A percentile compares a stretch with the other conserved stretches of the same genome.
Conservation (phyloP, 2,888 invertebrate genomes). For the Orchesellides sinensis region DNA sequence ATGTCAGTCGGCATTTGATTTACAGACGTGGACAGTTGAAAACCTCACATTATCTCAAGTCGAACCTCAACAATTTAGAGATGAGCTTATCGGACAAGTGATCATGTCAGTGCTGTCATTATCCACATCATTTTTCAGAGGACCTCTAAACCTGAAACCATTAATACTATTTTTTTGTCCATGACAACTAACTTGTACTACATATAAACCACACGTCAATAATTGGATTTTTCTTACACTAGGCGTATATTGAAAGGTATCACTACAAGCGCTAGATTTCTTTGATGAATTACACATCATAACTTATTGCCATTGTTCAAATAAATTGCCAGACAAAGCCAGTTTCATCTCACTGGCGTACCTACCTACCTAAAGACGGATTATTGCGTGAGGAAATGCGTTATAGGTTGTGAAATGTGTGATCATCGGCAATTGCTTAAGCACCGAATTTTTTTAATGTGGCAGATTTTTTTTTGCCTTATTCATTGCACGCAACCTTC, state of each 20-base stretch:
- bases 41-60: not conserved
- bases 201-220: conserved; percentile 13
- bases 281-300: too few species aligned
- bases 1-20: conserved; percentile 38
- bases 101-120: conserved; percentile 49
- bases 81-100: not conserved
- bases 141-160: conserved; percentile 27
- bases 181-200: not conserved
- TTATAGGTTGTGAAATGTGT: not conserved
- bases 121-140: conserved; percentile 40
- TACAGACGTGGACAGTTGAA: conserved; percentile 36
- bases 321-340: not conserved
- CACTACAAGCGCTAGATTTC: not conserved
- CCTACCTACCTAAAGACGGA: not conserved
- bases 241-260: not conserved
- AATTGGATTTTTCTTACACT: conserved; percentile 26
- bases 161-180: conserved; percentile 17
- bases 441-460: too few species aligned
- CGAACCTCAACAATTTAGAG: not conserved
- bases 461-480: too few species aligned
- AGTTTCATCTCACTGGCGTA: not conserved
- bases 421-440: not conserved
- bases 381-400: not conserved
- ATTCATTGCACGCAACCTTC: too few species aligned
- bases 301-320: not conserved